A percentile compares a stretch with the other conserved stretches of the same genome.
Conservation (phyloP, 1,140 invertebrate genomes). For the Pectinophora gossypiella region DNA sequence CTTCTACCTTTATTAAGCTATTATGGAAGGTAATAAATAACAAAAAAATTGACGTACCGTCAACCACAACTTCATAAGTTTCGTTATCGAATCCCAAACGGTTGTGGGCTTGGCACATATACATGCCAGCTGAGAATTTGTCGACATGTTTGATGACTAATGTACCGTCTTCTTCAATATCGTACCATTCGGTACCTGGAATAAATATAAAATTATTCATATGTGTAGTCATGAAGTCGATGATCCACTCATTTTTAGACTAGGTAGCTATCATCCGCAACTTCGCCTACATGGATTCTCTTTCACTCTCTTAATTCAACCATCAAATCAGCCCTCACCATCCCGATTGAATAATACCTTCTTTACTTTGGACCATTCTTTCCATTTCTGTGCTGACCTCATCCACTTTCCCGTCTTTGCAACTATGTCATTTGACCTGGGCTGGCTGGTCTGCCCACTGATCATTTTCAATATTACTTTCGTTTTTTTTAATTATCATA, state of each 20-base stretch:
- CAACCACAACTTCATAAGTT: slow-evolving; percentile 14
- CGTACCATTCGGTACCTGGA: slow-evolving; percentile 25
- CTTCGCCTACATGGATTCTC: no score
- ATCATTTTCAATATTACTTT: no score
- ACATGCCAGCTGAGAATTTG: slow-evolving; percentile 11
- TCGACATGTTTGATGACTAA: slow-evolving; percentile 34
- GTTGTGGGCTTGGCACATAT: slow-evolving; percentile 31
- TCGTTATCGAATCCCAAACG: slow-evolving; percentile 13
- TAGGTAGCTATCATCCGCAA: no score
- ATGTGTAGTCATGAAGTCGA: not conserved
- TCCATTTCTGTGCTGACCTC: not conserved
- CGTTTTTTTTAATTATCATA: no score
- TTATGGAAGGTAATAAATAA: slow-evolving; percentile 1
- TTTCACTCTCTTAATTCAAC: no score
- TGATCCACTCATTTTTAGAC: no score
- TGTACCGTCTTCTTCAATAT: slow-evolving; percentile 28
- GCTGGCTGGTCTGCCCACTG: not conserved
- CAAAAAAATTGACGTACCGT: slow-evolving; percentile 15
- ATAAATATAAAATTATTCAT: not conserved
- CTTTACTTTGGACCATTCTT: not conserved
- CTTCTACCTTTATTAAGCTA: no score
- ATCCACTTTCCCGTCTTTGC: not conserved
- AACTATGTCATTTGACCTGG: not conserved
- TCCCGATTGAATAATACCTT: not conserved
- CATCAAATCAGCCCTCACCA: not conserved